phyloP scores from a whole-genome alignment of 2,888 invertebrate species.

The Acholoe squamosa region DNA sequence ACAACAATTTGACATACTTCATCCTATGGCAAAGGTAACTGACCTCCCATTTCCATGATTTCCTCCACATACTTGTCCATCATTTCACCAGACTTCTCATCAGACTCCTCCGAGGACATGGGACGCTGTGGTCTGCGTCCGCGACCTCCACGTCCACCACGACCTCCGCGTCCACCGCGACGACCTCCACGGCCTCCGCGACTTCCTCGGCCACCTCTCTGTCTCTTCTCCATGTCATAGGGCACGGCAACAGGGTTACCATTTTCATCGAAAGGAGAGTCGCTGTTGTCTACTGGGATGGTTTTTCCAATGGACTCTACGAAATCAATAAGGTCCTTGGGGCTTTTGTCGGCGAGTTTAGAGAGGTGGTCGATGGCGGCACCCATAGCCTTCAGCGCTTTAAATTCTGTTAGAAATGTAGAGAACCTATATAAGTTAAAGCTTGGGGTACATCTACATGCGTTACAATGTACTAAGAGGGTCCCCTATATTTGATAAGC shows the following conservation, averaged over 20 bases:
- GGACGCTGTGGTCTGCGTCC: background rate
- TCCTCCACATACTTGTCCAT: background rate
- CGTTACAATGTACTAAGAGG: too few species aligned
- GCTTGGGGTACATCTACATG: too few species aligned
- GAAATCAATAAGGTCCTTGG: background rate
- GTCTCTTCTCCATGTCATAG: background rate
- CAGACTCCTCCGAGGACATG: background rate
- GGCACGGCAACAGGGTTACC: too few species aligned
- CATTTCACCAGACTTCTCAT: background rate
- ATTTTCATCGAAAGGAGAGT: background rate
- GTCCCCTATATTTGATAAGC: too few species aligned
- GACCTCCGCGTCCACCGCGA: constrained; percentile 26
- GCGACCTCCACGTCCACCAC: background rate
- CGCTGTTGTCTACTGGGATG: background rate
- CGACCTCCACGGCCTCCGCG: background rate
- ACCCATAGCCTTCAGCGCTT: too few species aligned
- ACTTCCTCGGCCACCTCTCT: background rate
- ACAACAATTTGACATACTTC: too few species aligned
- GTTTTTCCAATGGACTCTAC: background rate
- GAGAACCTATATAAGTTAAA: too few species aligned
- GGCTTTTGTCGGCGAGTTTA: background rate
- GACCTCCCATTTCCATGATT: constrained; percentile 29
- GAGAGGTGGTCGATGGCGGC: background rate
- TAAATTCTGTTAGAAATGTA: too few species aligned
- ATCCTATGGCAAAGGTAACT: too few species aligned